Conservation (phyloP, 2,888 invertebrate genomes). For the Apotomis capreana region DNA sequence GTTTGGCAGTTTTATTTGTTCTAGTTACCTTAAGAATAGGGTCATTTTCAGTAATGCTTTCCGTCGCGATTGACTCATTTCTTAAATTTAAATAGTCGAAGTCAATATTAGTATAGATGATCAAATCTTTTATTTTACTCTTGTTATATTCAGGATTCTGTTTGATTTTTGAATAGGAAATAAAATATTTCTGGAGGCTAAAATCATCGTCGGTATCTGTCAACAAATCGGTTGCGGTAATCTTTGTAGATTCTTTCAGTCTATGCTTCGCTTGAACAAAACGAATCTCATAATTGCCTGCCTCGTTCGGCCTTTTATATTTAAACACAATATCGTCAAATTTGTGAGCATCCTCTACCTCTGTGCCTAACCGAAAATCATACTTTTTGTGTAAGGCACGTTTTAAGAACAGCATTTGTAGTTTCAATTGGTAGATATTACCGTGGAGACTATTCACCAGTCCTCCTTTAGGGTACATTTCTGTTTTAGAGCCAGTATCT, state of each 20-base stretch:
- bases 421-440: background rate
- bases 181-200: background rate
- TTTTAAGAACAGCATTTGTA: slow-evolving; percentile 8
- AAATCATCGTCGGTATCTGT: background rate
- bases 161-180: background rate
- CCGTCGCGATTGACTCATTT: background rate
- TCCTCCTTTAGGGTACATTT: background rate
- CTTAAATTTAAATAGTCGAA: background rate
- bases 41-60: background rate
- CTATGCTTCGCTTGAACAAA: background rate
- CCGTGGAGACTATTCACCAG: background rate
- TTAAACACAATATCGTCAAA: slow-evolving; percentile 7
- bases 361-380: background rate
- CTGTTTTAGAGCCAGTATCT: background rate
- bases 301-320: background rate
- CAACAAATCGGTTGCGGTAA: background rate
- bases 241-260: background rate
- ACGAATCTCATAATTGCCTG: background rate
- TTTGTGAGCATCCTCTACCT: background rate
- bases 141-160: background rate
- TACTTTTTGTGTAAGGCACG: background rate
- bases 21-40: background rate
- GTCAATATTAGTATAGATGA: background rate
- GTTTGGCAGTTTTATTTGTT: background rate
- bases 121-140: background rate